Evolutionary conservation across 2,888 invertebrate genomes (phyloP), one percentile per base, ranked within the genome.

Genomic region (Buathra laborator): DNA sequence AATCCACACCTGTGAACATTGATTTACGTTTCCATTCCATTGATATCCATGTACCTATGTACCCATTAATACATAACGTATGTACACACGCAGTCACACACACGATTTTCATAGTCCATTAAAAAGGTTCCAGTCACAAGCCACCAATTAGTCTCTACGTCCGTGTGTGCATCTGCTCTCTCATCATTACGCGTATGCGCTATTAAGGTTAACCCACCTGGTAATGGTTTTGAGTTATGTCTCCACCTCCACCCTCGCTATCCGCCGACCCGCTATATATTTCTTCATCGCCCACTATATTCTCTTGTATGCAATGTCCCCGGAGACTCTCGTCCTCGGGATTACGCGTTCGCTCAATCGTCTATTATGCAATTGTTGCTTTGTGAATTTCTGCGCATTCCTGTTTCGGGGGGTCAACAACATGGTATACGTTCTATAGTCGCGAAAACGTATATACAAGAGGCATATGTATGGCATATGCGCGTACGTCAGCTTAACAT

Each of bases 371-470:
- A 78, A 78, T 78, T 78, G 68, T 78, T 78, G 32, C 56, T 70
- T 78, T 56, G 56, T 78, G 78, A 68, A 78, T 70, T 32, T 46
- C 53, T 56, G 56, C 51, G 59, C 78, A 79, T 79, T 70, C 51
- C 51, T 64, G 51, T 37, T 37, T 9, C 78, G 59, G n/a, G n/a
- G 68, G 68, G 29, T 48, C 68, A 29, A 51, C 68, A 46, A 62
- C 68, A 46, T 14, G 44, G 48, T 46, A 12, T 16, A 56, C 37
- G 32, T 53, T 19, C 59, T 37, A 71, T 37, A 29, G 64, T 56
- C 51, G 70, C 62, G 51, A 51, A 51, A 48, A 48, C 79, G 51
- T 43, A 29, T n/a, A 12, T 43, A 46, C 29, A 14, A 19, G 10
- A 46, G 14, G 44, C 24, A 46, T 24, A 4, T 10, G 9, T 37